phyloP scores from a whole-genome alignment of 2,797 vertebrate genomes.

The Peromyscus attwateri region DNA sequence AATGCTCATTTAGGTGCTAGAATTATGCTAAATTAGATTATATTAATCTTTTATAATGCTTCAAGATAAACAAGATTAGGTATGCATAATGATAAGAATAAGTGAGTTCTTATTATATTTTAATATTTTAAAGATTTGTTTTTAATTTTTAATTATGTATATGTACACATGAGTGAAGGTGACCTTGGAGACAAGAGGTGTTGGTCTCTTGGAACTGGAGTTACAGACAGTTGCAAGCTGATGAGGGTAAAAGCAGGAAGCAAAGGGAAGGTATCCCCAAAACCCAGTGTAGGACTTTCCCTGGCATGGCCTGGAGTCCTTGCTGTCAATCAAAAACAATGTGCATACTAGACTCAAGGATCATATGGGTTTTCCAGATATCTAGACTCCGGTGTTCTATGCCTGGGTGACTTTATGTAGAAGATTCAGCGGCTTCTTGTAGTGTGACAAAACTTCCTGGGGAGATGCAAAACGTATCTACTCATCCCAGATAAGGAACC shows the following conservation, averaged over 20 bases:
- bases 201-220: background rate
- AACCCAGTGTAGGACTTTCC: background rate
- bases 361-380: background rate
- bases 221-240: background rate
- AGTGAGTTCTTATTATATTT: background rate
- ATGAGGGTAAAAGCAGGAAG: background rate
- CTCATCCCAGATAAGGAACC: background rate
- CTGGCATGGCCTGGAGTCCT: background rate
- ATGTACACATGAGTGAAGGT: background rate
- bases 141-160: background rate
- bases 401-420: constrained; percentile 20
- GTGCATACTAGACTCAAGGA: background rate
- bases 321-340: background rate
- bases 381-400: constrained; percentile 23
- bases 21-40: constrained; percentile 2
- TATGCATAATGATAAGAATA: constrained; percentile 30
- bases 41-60: constrained; percentile 19
- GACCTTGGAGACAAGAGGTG: background rate
- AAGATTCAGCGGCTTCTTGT: background rate
- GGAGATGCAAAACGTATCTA: background rate
- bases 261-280: background rate
- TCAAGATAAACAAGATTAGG: constrained; percentile 11
- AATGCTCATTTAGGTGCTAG: constrained; percentile 31
- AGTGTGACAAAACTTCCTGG: background rate
- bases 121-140: background rate